phyloP scores from a whole-genome alignment of 2,888 invertebrate genomes.

The Clostera curtula region DNA sequence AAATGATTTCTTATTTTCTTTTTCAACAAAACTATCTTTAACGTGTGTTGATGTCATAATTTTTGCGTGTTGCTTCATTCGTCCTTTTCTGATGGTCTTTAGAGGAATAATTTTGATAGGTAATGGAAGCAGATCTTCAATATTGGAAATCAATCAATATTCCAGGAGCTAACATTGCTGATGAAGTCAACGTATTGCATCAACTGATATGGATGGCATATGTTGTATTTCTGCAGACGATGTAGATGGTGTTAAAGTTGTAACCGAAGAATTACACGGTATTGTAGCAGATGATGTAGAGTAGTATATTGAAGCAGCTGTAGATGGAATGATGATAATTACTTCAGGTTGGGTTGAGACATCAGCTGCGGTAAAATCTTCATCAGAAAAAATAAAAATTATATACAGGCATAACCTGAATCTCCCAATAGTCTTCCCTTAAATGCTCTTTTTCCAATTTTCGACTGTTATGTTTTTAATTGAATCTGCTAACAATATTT shows the following conservation, averaged over 20 bases:
- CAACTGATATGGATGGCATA: conserved; percentile 5
- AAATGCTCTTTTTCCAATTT: too few relatives aligned
- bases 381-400: too few relatives aligned
- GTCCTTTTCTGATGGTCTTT: conserved; percentile 9
- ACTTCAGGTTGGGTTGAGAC: too few relatives aligned
- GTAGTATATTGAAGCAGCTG: conserved; percentile 4
- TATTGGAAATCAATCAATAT: conserved; percentile 3
- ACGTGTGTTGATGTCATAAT: conserved; percentile 13
- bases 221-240: conserved; percentile 4
- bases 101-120: conserved; percentile 9
- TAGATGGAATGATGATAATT: conserved; percentile 9
- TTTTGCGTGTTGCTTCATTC: conserved; percentile 13
- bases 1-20: conserved; percentile 12
- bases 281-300: conserved; percentile 7
- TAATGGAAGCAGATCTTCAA: conserved; percentile 14
- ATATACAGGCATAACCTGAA: too few relatives aligned
- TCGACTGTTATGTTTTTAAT: too few relatives aligned
- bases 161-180: conserved; percentile 3
- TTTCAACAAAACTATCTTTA: conserved; percentile 9
- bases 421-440: too few relatives aligned
- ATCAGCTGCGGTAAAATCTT: too few relatives aligned
- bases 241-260: conserved; percentile 3
- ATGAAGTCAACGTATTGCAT: conserved; percentile 2
- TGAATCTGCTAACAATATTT: too few relatives aligned
- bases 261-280: conserved; percentile 5